Conservation (phyloP, 2,888 invertebrate species). For the Rotaria socialis region DNA sequence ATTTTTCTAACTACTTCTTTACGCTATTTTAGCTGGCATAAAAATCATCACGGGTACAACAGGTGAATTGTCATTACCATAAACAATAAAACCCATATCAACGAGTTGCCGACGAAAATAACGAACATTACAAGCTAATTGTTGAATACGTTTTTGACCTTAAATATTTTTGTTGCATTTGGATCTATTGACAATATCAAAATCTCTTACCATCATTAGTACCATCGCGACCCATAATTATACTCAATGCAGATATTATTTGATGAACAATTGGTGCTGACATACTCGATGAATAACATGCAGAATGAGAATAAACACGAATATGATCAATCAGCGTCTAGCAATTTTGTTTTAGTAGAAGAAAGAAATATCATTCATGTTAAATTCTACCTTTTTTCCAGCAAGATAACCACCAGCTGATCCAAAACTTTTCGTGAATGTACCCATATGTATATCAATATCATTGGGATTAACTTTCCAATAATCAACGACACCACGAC, state of each 20-base stretch:
- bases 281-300: conserved; percentile 79
- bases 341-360: background rate
- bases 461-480: conserved; percentile 75
- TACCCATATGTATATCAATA: conserved; percentile 89
- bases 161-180: background rate
- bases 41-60: conserved; percentile 92
- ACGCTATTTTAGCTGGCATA: conserved; percentile 88
- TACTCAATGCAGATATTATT: conserved; percentile 79
- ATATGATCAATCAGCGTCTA: conserved; percentile 75
- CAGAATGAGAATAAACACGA: conserved; percentile 74
- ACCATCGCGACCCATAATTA: conserved; percentile 78
- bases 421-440: conserved; percentile 96
- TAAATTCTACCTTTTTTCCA: conserved; percentile 65
- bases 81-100: conserved; percentile 82
- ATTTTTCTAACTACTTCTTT: conserved; percentile 54
- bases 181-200: background rate
- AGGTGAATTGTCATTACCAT: conserved; percentile 88
- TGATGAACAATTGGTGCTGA: conserved; percentile 86
- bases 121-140: conserved; percentile 74
- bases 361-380: background rate
- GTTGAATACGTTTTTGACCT: conserved; percentile 64
- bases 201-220: conserved; percentile 65
- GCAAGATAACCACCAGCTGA: conserved; percentile 94
- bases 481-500: conserved; percentile 82
- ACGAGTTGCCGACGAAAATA: conserved; percentile 75